phyloP scores from a whole-genome alignment of 1,140 invertebrate species.

The Drosophila nebulosa region DNA sequence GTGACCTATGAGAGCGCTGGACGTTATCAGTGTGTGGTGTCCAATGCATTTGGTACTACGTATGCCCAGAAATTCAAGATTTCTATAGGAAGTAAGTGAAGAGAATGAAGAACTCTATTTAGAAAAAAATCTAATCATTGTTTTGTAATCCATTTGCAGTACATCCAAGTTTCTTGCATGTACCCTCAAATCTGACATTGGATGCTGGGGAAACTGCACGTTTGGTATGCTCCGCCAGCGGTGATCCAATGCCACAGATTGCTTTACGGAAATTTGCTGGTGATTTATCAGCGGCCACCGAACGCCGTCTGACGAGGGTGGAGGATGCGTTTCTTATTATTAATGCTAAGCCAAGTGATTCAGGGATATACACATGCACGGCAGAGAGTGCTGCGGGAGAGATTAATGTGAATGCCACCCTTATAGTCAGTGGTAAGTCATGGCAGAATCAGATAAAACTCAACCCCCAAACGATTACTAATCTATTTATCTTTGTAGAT shows the following conservation, averaged over 20 bases:
- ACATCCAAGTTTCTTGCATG: constrained; percentile 93
- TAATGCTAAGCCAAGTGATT: constrained; percentile 92
- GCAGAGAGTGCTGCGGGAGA: constrained; percentile 94
- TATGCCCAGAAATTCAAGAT: constrained; percentile 94
- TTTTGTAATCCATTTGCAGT: constrained; percentile 82
- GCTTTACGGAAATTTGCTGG: constrained; percentile 96
- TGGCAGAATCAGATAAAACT: not conserved
- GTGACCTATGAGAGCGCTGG: constrained; percentile 85
- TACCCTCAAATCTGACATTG: constrained; percentile 91
- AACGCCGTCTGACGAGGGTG: constrained; percentile 93
- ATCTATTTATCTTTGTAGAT: constrained; percentile 83
- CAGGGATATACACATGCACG: constrained; percentile 96
- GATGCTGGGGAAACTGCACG: constrained; percentile 92
- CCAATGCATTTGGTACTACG: constrained; percentile 93
- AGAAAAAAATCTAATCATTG: not conserved
- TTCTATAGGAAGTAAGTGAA: constrained; percentile 88
- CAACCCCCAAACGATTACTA: not conserved
- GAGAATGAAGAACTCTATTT: not conserved
- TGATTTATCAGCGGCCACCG: constrained; percentile 96
- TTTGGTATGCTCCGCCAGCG: constrained; percentile 94
- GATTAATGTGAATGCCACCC: constrained; percentile 92
- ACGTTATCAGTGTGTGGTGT: constrained; percentile 95
- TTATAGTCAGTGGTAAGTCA: constrained; percentile 89
- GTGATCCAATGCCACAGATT: constrained; percentile 93
- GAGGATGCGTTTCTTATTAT: constrained; percentile 96